Percentiles rank a stretch among this genome's conserved stretches.
Evolutionary conservation across 2,113 vertebrate genomes (phyloP).

Genomic region (Canis aureus): DNA sequence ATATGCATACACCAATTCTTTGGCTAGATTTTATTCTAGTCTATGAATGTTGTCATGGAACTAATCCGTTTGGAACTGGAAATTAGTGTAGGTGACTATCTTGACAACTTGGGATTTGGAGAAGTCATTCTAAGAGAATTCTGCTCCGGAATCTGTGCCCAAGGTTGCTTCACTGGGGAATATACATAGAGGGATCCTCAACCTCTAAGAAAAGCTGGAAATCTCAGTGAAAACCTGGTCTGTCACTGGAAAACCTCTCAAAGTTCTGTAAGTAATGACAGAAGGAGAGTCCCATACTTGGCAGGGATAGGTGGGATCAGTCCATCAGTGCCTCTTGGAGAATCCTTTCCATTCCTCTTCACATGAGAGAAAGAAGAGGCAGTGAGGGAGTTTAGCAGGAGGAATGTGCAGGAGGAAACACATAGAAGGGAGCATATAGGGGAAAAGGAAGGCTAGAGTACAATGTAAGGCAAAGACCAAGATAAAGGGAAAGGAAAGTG

Average conservation of each 20-base stretch:
- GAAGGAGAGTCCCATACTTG: neutral
- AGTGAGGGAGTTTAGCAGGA: neutral
- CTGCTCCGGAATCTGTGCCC: neutral
- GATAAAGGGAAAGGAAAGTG: neutral
- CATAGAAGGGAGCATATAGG: neutral
- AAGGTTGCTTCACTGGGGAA: neutral
- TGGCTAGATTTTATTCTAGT: neutral
- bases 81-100: too few relatives aligned
- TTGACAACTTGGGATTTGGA: neutral
- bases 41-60: neutral
- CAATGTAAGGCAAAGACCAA: neutral
- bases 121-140: neutral
- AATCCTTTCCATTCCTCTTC: neutral
- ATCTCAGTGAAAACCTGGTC: neutral
- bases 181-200: neutral
- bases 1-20: neutral
- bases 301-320: neutral
- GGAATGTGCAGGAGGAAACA: neutral
- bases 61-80: neutral
- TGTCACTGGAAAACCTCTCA: neutral
- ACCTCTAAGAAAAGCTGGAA: neutral
- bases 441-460: neutral
- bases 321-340: too few relatives aligned
- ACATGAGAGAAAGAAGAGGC: neutral
- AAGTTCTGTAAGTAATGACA: neutral